A percentile compares a stretch with the other conserved stretches of the same genome.
Evolutionary conservation across 2,888 invertebrate species (phyloP).

Genomic region (Spilarctia lutea): DNA sequence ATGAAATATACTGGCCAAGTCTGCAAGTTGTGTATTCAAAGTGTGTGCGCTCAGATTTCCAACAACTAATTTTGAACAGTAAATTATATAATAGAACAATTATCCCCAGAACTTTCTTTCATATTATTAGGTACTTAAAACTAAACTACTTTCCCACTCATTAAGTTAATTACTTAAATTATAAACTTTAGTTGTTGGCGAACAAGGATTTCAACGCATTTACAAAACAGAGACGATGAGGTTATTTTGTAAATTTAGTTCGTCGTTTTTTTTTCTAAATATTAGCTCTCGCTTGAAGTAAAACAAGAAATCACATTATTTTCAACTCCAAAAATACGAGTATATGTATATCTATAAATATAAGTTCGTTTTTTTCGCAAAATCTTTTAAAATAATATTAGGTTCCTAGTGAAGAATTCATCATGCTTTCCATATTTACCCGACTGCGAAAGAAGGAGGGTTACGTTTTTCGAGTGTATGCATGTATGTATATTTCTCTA

Average conservation of each 20-base stretch:
- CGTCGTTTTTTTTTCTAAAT: not conserved
- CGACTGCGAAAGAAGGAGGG: too few relatives aligned
- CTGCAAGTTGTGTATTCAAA: not conserved
- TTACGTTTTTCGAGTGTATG: too few relatives aligned
- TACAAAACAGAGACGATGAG: not conserved
- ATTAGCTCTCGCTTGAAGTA: not conserved
- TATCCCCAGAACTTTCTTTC: not conserved
- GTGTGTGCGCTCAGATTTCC: not conserved
- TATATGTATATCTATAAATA: too few relatives aligned
- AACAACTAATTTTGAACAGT: not conserved
- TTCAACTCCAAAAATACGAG: too few relatives aligned
- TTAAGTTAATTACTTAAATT: slow-evolving; percentile 2
- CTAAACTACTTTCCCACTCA: not conserved
- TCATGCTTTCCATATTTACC: too few relatives aligned
- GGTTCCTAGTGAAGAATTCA: too few relatives aligned
- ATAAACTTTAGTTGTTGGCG: not conserved
- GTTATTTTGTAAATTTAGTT: not conserved
- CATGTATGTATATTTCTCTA: too few relatives aligned
- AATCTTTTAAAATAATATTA: too few relatives aligned
- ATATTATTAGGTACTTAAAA: not conserved
- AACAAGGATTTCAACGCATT: not conserved
- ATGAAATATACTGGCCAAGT: not conserved
- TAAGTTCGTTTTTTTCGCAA: too few relatives aligned
- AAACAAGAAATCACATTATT: too few relatives aligned
- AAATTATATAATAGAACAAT: not conserved